A percentile compares a stretch with the other conserved stretches of the same genome.
These are phyloP conservation scores for Hipposideros armiger DNA, from an alignment of 2,113 vertebrate genomes.

Conservation along the genomic window DNA sequence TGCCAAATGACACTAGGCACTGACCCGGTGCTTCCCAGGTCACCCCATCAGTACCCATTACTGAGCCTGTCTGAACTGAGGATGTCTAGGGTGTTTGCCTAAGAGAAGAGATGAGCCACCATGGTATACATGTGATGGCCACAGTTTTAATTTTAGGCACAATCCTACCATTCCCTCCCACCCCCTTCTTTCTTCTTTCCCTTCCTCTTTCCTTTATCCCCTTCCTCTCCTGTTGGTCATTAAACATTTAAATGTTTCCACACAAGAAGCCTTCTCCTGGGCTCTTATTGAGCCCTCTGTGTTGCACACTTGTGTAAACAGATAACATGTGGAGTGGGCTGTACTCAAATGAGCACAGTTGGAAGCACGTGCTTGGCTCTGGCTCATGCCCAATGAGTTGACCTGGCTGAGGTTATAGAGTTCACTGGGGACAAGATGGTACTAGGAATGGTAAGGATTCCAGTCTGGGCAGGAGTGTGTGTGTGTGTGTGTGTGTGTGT, in stretches of 20 bases:
- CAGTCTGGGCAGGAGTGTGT: not conserved
- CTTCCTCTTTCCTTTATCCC: not conserved
- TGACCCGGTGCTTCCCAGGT: not conserved
- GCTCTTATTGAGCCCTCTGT: not conserved
- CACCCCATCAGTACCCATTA: not conserved
- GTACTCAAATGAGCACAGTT: not conserved
- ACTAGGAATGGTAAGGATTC: constrained; percentile 34
- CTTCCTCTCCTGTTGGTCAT: not conserved
- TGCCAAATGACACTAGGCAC: not conserved
- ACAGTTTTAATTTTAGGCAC: not conserved
- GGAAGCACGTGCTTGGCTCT: not conserved
- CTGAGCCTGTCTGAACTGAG: not conserved
- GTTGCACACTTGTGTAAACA: not conserved
- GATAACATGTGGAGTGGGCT: not conserved
- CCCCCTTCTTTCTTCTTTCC: not conserved
- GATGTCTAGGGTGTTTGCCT: not conserved
- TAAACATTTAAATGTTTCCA: not conserved
- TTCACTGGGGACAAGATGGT: not conserved
- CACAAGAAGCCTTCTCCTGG: not conserved
- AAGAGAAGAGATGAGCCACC: not conserved
- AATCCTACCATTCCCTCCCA: not conserved
- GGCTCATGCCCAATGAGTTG: not conserved
- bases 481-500: not conserved
- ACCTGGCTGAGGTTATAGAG: not conserved
- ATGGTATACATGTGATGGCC: not conserved